phyloP scores from a whole-genome alignment of 2,888 invertebrate genomes.

The Ecliptopera silaceata region DNA sequence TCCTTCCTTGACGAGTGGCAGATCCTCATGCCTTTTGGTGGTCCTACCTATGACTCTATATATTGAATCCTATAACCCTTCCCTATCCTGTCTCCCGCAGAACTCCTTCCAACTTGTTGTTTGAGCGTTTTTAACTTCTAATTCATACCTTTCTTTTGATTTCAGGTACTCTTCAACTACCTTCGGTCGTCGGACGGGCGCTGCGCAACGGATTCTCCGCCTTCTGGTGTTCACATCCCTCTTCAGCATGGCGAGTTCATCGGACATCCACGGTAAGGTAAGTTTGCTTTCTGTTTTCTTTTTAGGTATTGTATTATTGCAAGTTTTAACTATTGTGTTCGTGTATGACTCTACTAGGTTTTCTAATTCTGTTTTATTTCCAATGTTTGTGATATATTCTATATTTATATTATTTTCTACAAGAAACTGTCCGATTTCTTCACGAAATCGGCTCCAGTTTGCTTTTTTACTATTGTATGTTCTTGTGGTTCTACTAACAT shows the following conservation, averaged over 20 bases:
- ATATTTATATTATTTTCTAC: not conserved
- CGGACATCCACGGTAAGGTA: conserved; percentile 21
- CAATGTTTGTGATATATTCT: not conserved
- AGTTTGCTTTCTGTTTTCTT: not conserved
- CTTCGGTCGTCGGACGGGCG: not conserved
- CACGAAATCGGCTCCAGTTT: not conserved
- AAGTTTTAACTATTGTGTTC: not conserved
- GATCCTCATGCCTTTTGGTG: conserved; percentile 1
- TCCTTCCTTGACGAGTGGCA: not conserved
- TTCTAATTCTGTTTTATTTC: not conserved
- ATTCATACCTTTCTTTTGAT: not conserved
- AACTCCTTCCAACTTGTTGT: not conserved
- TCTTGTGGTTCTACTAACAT: conserved; percentile 2
- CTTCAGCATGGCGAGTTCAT: not conserved
- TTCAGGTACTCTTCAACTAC: not conserved
- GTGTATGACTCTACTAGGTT: not conserved
- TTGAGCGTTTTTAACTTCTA: not conserved
- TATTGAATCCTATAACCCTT: too few relatives aligned
- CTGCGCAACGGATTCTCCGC: not conserved
- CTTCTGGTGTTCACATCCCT: not conserved
- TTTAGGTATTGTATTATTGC: not conserved
- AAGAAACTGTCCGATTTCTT: not conserved
- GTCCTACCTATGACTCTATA: conserved; percentile 11
- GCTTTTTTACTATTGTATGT: not conserved
- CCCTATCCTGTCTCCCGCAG: not conserved